Evolutionary conservation across 92 coral and sea anemone species (phyloP).

Genomic region (Parazoanthus swiftii): DNA sequence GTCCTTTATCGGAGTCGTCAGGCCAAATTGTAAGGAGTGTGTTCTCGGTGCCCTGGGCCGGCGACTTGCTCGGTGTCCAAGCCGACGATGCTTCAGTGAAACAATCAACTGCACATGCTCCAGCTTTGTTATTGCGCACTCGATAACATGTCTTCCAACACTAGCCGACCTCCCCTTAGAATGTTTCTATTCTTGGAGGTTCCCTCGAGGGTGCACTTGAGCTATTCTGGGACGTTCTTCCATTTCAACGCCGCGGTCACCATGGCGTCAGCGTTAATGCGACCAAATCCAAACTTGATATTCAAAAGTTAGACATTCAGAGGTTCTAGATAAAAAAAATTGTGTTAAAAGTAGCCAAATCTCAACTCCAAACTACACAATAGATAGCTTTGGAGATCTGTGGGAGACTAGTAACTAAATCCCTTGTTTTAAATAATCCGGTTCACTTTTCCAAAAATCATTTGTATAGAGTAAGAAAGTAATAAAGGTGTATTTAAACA

Average conservation of each 20-base stretch:
- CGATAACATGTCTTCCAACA: not conserved
- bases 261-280: conserved; percentile 53
- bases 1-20: conserved; percentile 53
- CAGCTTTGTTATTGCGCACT: conserved; percentile 40
- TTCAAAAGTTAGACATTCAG: too few relatives aligned
- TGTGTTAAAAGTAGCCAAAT: too few relatives aligned
- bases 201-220: conserved; percentile 46
- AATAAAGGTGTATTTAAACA: too few relatives aligned
- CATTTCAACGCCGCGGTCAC: conserved; percentile 58
- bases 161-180: conserved; percentile 41
- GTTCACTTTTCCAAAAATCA: too few relatives aligned
- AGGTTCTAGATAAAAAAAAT: too few relatives aligned
- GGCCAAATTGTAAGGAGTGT: conserved; percentile 54
- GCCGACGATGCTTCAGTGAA: conserved; percentile 62
- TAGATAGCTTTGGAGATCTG: too few relatives aligned
- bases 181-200: conserved; percentile 38
- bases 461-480: too few relatives aligned
- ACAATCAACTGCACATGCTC: conserved; percentile 41
- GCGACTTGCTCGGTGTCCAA: conserved; percentile 72
- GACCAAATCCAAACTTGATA: too few relatives aligned
- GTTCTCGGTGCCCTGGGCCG: conserved; percentile 70
- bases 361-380: too few relatives aligned
- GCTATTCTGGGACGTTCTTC: conserved; percentile 58
- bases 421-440: too few relatives aligned
- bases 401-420: too few relatives aligned